phyloP scores from a whole-genome alignment of 2,888 invertebrate genomes.

The Craniophora ligustri region DNA sequence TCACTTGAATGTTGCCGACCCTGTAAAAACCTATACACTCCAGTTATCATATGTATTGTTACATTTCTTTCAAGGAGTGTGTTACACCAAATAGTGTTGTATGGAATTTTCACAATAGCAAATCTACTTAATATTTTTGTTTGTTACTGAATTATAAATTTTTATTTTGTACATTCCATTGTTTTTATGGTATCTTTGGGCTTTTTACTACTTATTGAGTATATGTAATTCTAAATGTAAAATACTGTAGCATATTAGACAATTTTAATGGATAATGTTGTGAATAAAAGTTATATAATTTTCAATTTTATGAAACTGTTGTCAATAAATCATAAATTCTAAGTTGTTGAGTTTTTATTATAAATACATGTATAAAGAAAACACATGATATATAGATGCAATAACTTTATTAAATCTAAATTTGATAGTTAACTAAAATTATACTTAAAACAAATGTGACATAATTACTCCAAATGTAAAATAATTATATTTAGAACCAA shows the following conservation, averaged over 20 bases:
- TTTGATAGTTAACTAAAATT: slow-evolving; percentile 43
- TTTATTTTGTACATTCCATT: slow-evolving; percentile 50
- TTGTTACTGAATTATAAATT: slow-evolving; percentile 30
- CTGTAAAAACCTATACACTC: too few species aligned
- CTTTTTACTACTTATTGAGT: slow-evolving; percentile 47
- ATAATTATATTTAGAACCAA: slow-evolving; percentile 29
- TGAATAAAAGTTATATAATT: slow-evolving; percentile 54
- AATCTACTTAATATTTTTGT: slow-evolving; percentile 14
- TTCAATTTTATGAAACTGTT: slow-evolving; percentile 77
- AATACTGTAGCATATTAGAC: slow-evolving; percentile 44
- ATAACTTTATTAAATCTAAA: slow-evolving; percentile 53
- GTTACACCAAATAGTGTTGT: slow-evolving; percentile 15
- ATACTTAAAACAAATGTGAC: slow-evolving; percentile 46
- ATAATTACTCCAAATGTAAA: slow-evolving; percentile 31
- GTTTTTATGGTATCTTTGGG: slow-evolving; percentile 41
- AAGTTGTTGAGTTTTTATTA: slow-evolving; percentile 31
- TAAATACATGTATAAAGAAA: too few species aligned
- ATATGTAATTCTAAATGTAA: slow-evolving; percentile 37
- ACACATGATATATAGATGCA: slow-evolving; percentile 20
- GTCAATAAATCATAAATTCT: slow-evolving; percentile 67
- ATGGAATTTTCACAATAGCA: slow-evolving; percentile 10
- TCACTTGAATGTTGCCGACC: too few species aligned
- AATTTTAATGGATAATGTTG: slow-evolving; percentile 45
- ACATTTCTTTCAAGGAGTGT: too few species aligned
- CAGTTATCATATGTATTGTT: too few species aligned